Conservation (phyloP, 2,113 vertebrate genomes). For the Boulengeromyrus knoepffleri region DNA sequence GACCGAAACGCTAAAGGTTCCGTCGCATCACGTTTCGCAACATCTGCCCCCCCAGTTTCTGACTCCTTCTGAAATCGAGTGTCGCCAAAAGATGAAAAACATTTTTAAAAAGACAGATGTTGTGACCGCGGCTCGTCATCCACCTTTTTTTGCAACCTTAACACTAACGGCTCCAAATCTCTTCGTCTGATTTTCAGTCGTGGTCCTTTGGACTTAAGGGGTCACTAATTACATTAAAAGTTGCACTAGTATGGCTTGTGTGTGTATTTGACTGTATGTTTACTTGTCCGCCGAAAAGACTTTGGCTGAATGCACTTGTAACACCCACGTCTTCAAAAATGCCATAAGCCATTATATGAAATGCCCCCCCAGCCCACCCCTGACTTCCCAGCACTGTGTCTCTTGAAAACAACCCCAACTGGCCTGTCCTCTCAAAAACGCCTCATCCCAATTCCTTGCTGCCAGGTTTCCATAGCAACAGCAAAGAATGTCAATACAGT, state of each 20-base stretch:
- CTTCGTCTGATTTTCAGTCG: background rate
- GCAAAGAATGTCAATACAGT: constrained; percentile 30
- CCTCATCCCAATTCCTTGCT: constrained; percentile 9
- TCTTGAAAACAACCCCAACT: constrained; percentile 1
- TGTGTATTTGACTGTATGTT: background rate
- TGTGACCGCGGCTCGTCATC: background rate
- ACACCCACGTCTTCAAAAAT: constrained; percentile 17
- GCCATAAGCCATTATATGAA: constrained; percentile 20
- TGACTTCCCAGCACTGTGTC: background rate
- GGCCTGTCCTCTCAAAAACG: constrained; percentile 22
- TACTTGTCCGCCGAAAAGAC: background rate
- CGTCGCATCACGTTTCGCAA: background rate
- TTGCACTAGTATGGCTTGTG: background rate
- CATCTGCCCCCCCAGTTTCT: background rate
- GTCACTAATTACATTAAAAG: background rate
- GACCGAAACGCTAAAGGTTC: background rate
- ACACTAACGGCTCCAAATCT: background rate
- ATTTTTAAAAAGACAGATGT: background rate
- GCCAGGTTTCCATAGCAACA: constrained; percentile 33
- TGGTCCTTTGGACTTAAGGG: background rate
- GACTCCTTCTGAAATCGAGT: background rate
- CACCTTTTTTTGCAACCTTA: background rate
- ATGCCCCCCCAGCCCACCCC: background rate
- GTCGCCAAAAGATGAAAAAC: background rate
- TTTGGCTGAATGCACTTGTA: background rate